Percentiles rank a stretch among this genome's conserved stretches.
phyloP scores from a whole-genome alignment of 2,113 vertebrate genomes.

The Megaceryle torquata region DNA sequence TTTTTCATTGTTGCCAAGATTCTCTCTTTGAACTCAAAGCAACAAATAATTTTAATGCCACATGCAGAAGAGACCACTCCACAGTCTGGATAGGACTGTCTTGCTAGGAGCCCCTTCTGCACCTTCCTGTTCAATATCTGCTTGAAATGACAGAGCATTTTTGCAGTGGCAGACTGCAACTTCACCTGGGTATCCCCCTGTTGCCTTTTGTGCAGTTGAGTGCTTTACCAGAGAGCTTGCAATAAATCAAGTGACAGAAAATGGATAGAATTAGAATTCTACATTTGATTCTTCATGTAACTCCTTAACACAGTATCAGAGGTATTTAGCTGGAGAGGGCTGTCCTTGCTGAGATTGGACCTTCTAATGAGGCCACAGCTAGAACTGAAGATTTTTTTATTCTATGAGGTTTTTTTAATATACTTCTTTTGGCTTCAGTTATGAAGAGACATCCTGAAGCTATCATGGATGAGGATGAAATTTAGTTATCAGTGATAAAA shows the following conservation, averaged over 20 bases:
- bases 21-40: not conserved
- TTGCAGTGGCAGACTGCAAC: not conserved
- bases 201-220: not conserved
- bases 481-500: not conserved
- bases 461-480: not conserved
- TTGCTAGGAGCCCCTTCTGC: not conserved
- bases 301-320: not conserved
- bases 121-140: rapidly evolving
- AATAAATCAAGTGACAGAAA: not conserved
- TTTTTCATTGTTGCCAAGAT: not conserved
- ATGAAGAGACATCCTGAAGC: not conserved
- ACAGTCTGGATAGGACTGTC: not conserved
- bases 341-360: not conserved
- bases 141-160: not conserved
- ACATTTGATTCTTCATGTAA: not conserved
- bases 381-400: not conserved
- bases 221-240: not conserved
- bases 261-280: not conserved
- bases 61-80: not conserved
- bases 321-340: not conserved
- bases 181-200: too few relatives aligned
- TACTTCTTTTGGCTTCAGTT: not conserved
- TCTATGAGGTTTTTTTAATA: not conserved
- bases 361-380: not conserved
- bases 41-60: not conserved